Conservation (phyloP, 92 coral and sea anemone species). For the Anthopleura xanthogrammica region DNA sequence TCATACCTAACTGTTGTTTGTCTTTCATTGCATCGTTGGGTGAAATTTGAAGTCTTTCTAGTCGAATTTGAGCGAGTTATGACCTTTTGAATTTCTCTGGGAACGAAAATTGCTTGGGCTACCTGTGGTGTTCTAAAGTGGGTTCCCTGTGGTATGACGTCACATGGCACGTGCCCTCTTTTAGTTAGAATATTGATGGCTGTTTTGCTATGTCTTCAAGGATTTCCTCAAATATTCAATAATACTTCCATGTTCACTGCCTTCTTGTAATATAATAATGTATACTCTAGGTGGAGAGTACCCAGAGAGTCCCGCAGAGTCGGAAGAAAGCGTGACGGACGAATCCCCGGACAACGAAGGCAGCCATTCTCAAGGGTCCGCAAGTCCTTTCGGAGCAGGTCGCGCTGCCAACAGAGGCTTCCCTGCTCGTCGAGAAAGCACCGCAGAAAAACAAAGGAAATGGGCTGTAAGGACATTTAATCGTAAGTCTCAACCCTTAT, state of each 20-base stretch:
- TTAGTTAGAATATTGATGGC: background rate
- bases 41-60: too few relatives aligned
- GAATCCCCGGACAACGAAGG: conserved; percentile 25
- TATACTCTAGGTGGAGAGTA: conserved; percentile 26
- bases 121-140: background rate
- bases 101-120: too few relatives aligned
- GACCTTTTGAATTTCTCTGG: too few relatives aligned
- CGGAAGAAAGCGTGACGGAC: conserved; percentile 42
- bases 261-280: background rate
- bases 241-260: background rate
- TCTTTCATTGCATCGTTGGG: too few relatives aligned
- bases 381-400: conserved; percentile 21
- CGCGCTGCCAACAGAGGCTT: conserved; percentile 7
- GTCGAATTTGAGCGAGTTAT: too few relatives aligned
- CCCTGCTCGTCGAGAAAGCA: conserved; percentile 27
- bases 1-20: too few relatives aligned
- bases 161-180: background rate
- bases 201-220: background rate
- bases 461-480: conserved; percentile 43
- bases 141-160: background rate
- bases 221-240: background rate
- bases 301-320: conserved; percentile 42
- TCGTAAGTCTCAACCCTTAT: conserved; percentile 15
- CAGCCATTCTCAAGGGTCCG: background rate
- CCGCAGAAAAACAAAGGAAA: conserved; percentile 36